A percentile compares a stretch with the other conserved stretches of the same genome.
phyloP scores from a whole-genome alignment of 2,888 invertebrate genomes.

The Eupithecia centaureata region DNA sequence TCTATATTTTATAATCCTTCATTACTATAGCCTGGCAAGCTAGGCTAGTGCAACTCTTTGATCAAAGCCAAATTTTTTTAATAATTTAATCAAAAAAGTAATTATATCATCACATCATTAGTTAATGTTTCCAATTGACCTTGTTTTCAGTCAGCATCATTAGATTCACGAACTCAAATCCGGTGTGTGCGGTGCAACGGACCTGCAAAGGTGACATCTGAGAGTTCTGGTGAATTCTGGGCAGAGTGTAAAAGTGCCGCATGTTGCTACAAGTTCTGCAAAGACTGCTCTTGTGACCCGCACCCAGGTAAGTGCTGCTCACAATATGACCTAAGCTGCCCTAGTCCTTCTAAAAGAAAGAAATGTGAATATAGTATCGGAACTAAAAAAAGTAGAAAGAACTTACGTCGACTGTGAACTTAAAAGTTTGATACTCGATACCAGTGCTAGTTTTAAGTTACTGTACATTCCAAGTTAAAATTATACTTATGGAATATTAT shows the following conservation, averaged over 20 bases:
- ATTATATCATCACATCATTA: neutral
- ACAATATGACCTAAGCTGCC: constrained; percentile 73
- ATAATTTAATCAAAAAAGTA: neutral
- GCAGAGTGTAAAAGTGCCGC: constrained; percentile 78
- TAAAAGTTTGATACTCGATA: constrained; percentile 45
- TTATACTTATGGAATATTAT: constrained; percentile 40
- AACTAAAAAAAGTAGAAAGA: constrained; percentile 74
- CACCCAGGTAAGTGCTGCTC: constrained; percentile 74
- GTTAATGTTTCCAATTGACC: constrained; percentile 14
- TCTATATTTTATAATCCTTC: too few species aligned
- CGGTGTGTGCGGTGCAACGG: constrained; percentile 72
- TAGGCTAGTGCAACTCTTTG: too few species aligned
- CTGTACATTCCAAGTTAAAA: constrained; percentile 68
- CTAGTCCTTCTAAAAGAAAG: constrained; percentile 80
- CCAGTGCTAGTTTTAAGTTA: constrained; percentile 57
- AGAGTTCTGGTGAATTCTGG: constrained; percentile 78
- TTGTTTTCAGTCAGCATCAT: constrained; percentile 69
- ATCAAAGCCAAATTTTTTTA: too few species aligned
- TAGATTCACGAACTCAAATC: constrained; percentile 68
- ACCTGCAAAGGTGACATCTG: constrained; percentile 76
- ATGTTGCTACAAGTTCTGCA: constrained; percentile 82
- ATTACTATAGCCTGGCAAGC: too few species aligned
- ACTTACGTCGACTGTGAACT: constrained; percentile 71
- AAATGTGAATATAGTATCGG: constrained; percentile 67
- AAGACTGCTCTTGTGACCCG: constrained; percentile 71